Base-by-base conservation (phyloP, 1,140 invertebrate genomes). In the Drosophila kanapiae region DNA sequence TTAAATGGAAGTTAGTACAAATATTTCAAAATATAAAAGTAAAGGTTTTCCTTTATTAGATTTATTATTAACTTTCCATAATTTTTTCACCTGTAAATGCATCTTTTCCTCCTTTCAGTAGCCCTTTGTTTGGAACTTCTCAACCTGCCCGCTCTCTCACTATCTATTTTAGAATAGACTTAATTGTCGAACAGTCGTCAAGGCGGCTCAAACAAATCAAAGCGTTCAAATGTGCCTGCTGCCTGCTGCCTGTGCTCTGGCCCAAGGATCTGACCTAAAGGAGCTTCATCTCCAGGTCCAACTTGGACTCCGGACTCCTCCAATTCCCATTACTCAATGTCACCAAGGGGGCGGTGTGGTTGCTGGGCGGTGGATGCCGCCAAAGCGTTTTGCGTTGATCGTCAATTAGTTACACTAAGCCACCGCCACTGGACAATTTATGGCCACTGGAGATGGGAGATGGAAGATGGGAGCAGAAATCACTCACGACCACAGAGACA, bases 131-230 rank as follows among this genome's bases (percentile, higher is more conserved):
- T 18, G 31, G 1, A 53, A 23, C 51, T 53, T 7, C n/a, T 54
- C 4, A 54, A 9, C 11, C 51, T 14, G 7, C 51, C 31, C 51
- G 14, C 51, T 37, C 14, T 10, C 31, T 35, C 33, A n/a, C 8
- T 27, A 18, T 23, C 35, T 38, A 18, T 56, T 58, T 43, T 72
- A 6, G 35, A 63, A 43, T 72, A 27, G 18, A 56, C 62, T 77
- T 86, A 86, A 87, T 86, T 86, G 83, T 87, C 69, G 83, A 71
- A 61, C 49, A 86, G 79, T 77, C 83, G 84, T 87, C 83, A 87
- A 62, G 71, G 72, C 78, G 61, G 54, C 47, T 76, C 45, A 76
- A 83, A 49, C 78, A 86, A 86, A 82, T 82, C 82, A 86, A 86
- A 86, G 81, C 67, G n/a, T 31, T 23, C 62, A 62, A 67, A 67